Conservation (phyloP, 53 echinoderm and acorn worm genomes). For the Henricia sp. region DNA sequence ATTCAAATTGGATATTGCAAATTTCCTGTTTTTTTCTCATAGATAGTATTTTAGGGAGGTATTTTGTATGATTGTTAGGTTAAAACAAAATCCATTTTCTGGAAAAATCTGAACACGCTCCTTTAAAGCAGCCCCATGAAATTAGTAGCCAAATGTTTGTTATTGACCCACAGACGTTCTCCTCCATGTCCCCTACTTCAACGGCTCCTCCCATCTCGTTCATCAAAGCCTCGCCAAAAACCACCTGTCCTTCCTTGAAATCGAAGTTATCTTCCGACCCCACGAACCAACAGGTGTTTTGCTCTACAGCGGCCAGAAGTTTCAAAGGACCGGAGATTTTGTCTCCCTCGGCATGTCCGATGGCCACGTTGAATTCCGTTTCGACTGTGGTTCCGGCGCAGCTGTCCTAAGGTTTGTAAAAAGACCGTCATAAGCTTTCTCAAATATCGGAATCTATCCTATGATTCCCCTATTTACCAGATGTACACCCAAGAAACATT, state of each 20-base stretch:
- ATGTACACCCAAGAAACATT: no score
- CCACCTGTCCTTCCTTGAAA: constrained; percentile 92
- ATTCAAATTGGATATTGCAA: no score
- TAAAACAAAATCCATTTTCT: no score
- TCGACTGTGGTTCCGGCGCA: constrained; percentile 95
- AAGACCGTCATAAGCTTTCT: no score
- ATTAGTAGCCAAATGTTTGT: neutral
- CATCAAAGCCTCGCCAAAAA: constrained; percentile 82
- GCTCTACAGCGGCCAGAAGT: constrained; percentile 84
- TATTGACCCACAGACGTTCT: constrained; percentile 73
- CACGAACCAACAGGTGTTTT: constrained; percentile 82
- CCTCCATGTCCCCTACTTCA: constrained; percentile 94
- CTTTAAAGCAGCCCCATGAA: no score
- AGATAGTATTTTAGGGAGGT: no score
- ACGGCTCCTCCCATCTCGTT: constrained; percentile 84
- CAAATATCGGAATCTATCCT: no score
- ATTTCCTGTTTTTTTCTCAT: no score
- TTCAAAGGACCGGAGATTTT: constrained; percentile 85
- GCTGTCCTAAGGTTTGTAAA: constrained; percentile 81
- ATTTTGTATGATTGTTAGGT: no score
- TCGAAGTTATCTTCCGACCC: constrained; percentile 91
- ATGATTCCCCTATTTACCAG: no score
- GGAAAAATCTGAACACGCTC: no score
- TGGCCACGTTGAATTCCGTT: constrained; percentile 86
- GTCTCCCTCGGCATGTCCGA: constrained; percentile 79